Percentiles rank a stretch among this genome's conserved stretches.
Conservation (phyloP, 2,888 invertebrate genomes). For the Deroplatys truncata region DNA sequence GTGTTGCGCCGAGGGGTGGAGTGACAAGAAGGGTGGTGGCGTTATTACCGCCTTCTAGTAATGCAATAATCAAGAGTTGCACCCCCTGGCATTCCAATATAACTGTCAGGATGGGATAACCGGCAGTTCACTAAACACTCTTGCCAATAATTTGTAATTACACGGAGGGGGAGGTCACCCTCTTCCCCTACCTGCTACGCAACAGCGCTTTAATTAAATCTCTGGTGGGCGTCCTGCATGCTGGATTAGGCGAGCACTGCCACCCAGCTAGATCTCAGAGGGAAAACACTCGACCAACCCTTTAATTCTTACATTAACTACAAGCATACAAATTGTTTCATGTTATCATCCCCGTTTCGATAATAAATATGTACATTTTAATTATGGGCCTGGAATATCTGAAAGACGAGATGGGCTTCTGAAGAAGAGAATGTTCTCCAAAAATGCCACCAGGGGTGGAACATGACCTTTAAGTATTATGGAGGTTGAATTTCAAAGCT, state of each 20-base stretch:
- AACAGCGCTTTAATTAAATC: constrained; percentile 5
- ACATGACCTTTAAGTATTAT: no score
- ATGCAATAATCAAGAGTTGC: neutral
- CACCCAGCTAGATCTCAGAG: neutral
- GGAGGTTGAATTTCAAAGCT: no score
- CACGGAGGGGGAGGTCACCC: neutral
- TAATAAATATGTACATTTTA: no score
- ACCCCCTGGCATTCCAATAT: neutral
- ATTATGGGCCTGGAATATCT: no score
- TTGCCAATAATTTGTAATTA: constrained; percentile 17
- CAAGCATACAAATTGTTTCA: neutral
- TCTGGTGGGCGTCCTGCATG: constrained; percentile 1
- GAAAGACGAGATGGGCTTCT: no score
- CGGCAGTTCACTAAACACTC: constrained; percentile 1
- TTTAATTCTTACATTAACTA: neutral
- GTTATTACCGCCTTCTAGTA: neutral
- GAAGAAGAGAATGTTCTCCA: no score
- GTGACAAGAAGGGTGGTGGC: neutral
- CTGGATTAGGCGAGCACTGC: neutral
- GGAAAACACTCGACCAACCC: neutral
- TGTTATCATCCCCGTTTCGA: no score
- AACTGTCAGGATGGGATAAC: constrained; percentile 1
- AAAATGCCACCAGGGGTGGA: no score
- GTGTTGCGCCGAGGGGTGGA: neutral
- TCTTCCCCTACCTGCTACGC: neutral